These are phyloP conservation scores for Blastobasis adustella DNA, from an alignment of 2,888 invertebrate species.

Conservation along the genomic window DNA sequence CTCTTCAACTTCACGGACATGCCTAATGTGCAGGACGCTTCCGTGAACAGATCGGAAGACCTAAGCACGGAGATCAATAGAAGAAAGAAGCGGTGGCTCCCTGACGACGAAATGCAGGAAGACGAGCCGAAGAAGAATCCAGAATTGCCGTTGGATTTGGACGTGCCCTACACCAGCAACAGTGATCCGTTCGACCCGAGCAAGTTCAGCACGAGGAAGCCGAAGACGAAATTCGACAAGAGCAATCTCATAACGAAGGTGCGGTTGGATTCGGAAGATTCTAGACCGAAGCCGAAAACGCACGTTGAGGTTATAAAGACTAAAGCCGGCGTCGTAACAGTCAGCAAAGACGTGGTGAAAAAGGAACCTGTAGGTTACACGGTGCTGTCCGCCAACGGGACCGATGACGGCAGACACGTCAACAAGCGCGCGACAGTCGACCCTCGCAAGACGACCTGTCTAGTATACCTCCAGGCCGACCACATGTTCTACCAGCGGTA, in stretches of 20 bases:
- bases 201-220: constrained; percentile 62
- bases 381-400: constrained; percentile 58
- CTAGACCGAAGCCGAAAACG: constrained; percentile 79
- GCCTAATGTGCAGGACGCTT: constrained; percentile 35
- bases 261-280: constrained; percentile 66
- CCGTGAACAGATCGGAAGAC: constrained; percentile 52
- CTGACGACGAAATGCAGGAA: constrained; percentile 77
- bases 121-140: constrained; percentile 77
- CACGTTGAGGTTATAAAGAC: constrained; percentile 80
- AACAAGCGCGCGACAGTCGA: constrained; percentile 83
- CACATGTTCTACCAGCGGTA: constrained; percentile 97
- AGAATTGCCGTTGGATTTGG: constrained; percentile 78
- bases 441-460: constrained; percentile 93
- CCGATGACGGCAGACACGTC: constrained; percentile 75
- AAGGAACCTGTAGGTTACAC: constrained; percentile 71
- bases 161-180: constrained; percentile 79
- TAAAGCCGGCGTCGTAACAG: constrained; percentile 78
- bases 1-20: constrained; percentile 55
- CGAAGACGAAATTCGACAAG: constrained; percentile 69
- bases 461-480: constrained; percentile 96
- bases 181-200: constrained; percentile 60
- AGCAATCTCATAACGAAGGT: constrained; percentile 71
- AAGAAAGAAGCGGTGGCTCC: constrained; percentile 79
- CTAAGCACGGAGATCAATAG: constrained; percentile 50
- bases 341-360: constrained; percentile 78